Evolutionary conservation across 2,888 invertebrate species (phyloP).

Genomic region (Drosophila atroscutellata): DNA sequence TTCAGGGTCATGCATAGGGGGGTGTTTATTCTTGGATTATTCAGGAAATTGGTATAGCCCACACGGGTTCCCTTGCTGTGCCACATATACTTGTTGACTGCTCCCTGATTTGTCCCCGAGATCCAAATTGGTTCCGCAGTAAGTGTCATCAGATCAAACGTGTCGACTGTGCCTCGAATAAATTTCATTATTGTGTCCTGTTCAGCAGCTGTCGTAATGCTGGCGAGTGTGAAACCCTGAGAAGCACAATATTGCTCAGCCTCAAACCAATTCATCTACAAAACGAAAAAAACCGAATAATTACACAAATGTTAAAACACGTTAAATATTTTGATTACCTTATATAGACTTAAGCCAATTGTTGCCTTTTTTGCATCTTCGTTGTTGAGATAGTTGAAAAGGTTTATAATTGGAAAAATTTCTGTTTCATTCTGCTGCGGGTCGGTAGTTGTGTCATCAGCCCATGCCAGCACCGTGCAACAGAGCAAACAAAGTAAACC

Average conservation of each 20-base stretch:
- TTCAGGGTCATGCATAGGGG: not conserved
- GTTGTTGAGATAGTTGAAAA: too few species aligned
- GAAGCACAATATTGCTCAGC: constrained; percentile 16
- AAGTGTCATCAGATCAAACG: not conserved
- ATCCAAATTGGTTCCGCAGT: constrained; percentile 9
- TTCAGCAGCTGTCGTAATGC: not conserved
- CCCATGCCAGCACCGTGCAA: constrained; percentile 2
- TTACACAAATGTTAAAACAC: not conserved
- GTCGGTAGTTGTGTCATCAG: not conserved
- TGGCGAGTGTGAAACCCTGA: not conserved
- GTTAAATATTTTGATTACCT: constrained; percentile 5
- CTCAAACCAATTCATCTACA: constrained; percentile 19
- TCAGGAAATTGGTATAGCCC: not conserved
- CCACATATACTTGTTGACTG: constrained; percentile 4
- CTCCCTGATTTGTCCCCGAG: constrained; percentile 19
- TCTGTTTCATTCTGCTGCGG: not conserved
- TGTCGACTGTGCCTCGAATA: not conserved
- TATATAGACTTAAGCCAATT: not conserved
- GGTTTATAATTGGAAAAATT: not conserved
- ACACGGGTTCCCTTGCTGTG: constrained; percentile 8
- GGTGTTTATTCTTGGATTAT: not conserved
- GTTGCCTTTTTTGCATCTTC: accelerated
- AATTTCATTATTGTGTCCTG: not conserved
- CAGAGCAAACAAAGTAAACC: constrained; percentile 13
- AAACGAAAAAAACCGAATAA: not conserved